Base-by-base conservation (phyloP, 2,888 invertebrate species). In the Metellina segmentata region DNA sequence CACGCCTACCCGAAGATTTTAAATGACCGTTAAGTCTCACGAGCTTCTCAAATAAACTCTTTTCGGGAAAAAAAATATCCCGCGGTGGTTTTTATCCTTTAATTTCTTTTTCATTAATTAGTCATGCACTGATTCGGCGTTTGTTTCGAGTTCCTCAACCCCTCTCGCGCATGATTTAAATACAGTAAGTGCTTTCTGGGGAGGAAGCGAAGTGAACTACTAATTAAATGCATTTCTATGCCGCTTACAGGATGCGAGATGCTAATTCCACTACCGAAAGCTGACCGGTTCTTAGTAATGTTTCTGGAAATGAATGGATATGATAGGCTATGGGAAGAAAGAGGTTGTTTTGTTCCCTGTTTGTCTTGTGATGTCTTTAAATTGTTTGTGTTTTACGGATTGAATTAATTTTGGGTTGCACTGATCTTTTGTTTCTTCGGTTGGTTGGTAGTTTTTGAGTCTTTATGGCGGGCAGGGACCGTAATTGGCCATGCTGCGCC, bases 181-280 rank as follows among this genome's bases (percentile, higher is more conserved):
- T 61, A 61, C 11, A 61, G 61, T 16, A 77, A 51, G 49, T 13
- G 77, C 13, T 77, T 77, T 49, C 49, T 49, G 13, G 69, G 20
- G 34, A 51, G 49, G 19, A 19, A 4, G 16, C 11, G 49, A 77
- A 49, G 20, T 51, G 51, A 51, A 77, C 77, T 77, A 52, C 74
- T 85, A 53, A 85, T 85, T 85, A 61, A 53, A 75, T 16, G 20
- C 74, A 85, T 85, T 85, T 85, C 19, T 85, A 85, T 85, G 85
- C 74, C 13, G 74, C 74, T 61, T 19, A 6, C 75, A 48, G 61
- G 85, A 85, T 85, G 8, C 61, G 34, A 72, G 74, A 72, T 74
- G 74, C 85, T 53, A 74, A 85, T 85, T 13, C 16, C 61, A 61
- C n/a, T 75, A 34, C 34, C n/a, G n/a, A 48, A 75, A 85, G 85